Evolutionary conservation across 2,888 invertebrate species (phyloP).

Genomic region (Pandemis heparana): DNA sequence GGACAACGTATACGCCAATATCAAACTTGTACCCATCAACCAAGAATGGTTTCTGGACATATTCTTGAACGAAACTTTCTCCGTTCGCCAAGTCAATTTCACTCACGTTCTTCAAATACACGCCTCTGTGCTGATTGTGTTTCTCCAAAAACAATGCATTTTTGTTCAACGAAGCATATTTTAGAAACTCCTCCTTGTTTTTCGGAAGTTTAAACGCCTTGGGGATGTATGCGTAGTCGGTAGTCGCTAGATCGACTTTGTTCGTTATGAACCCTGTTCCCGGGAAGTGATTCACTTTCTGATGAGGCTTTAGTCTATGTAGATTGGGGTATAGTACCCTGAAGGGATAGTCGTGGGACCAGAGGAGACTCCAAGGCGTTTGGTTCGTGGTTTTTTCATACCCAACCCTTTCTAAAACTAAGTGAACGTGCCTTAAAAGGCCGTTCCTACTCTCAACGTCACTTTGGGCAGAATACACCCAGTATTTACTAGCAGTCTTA

Average conservation of each 20-base stretch:
- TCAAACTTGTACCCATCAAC: slow-evolving; percentile 98
- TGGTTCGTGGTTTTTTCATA: slow-evolving; percentile 86
- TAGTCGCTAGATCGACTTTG: slow-evolving; percentile 94
- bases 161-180: slow-evolving; percentile 88
- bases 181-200: slow-evolving; percentile 88
- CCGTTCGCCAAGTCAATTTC: slow-evolving; percentile 89
- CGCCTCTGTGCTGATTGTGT: slow-evolving; percentile 95
- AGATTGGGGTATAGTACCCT: slow-evolving; percentile 79
- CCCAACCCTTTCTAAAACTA: slow-evolving; percentile 91
- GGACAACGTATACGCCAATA: slow-evolving; percentile 96
- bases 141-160: slow-evolving; percentile 94
- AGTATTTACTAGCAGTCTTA: slow-evolving; percentile 70
- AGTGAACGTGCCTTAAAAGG: slow-evolving; percentile 92
- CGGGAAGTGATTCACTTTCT: slow-evolving; percentile 97
- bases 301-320: slow-evolving; percentile 88
- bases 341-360: slow-evolving; percentile 98
- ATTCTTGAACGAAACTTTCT: slow-evolving; percentile 96
- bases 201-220: slow-evolving; percentile 94
- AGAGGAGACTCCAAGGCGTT: slow-evolving; percentile 93
- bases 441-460: slow-evolving; percentile 87
- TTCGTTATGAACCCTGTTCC: slow-evolving; percentile 97
- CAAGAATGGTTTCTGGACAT: slow-evolving; percentile 93
- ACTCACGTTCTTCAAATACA: slow-evolving; percentile 89
- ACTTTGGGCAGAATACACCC: slow-evolving; percentile 85
- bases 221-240: slow-evolving; percentile 92